Conservation (phyloP, 1,140 invertebrate species). For the Mercenaria mercenaria region DNA sequence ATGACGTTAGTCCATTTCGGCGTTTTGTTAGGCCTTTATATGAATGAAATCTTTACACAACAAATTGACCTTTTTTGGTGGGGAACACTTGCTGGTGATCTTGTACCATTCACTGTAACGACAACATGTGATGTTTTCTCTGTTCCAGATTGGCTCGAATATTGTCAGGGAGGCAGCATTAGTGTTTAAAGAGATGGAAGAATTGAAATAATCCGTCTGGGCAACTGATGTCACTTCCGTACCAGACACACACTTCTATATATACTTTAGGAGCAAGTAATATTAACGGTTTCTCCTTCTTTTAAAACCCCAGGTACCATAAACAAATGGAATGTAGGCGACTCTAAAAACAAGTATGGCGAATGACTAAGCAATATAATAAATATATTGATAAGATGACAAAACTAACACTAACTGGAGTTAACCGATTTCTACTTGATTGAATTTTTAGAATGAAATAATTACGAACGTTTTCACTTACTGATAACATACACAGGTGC, state of each 20-base stretch:
- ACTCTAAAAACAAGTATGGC: not conserved
- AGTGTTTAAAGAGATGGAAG: not conserved
- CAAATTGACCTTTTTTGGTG: not conserved
- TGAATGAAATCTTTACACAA: too few relatives aligned
- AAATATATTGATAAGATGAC: too few relatives aligned
- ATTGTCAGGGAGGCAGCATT: not conserved
- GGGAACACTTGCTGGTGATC: not conserved
- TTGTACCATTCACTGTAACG: not conserved
- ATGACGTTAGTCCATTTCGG: too few relatives aligned
- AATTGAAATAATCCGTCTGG: not conserved
- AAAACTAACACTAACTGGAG: too few relatives aligned
- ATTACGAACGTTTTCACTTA: too few relatives aligned
- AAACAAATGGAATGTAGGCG: not conserved
- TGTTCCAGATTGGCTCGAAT: not conserved
- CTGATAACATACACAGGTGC: too few relatives aligned
- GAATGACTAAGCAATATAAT: too few relatives aligned
- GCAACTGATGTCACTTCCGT: not conserved
- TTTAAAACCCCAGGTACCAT: not conserved
- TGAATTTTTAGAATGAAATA: too few relatives aligned
- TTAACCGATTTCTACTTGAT: too few relatives aligned
- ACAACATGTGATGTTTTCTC: not conserved
- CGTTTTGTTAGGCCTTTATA: too few relatives aligned
- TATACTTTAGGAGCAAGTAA: not conserved
- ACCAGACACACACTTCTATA: not conserved
- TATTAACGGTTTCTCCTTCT: not conserved